Percentiles rank a stretch among this genome's conserved stretches.
These are phyloP conservation scores for Anhinga rufa DNA, from an alignment of 2,113 vertebrate genomes.

Conservation along the genomic window DNA sequence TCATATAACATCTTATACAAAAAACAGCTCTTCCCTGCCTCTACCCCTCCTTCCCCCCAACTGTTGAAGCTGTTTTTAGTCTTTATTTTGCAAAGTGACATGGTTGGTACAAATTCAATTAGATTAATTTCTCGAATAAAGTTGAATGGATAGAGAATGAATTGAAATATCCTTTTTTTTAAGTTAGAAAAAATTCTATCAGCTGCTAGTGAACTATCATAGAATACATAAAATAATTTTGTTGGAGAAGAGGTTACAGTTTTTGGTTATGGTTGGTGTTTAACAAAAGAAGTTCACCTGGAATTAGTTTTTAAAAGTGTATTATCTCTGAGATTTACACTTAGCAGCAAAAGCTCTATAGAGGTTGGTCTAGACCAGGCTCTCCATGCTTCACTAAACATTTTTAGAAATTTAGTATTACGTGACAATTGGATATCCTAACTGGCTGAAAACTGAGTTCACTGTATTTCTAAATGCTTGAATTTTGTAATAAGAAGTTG, in stretches of 20 bases:
- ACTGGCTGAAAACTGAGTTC: background rate
- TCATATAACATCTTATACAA: background rate
- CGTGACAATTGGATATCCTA: background rate
- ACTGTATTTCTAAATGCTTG: background rate
- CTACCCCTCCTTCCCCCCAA: fast-evolving
- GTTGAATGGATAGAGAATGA: background rate
- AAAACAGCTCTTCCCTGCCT: background rate
- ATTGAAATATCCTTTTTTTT: no score
- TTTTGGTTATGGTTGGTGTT: background rate
- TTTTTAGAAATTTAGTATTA: background rate
- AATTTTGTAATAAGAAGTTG: background rate
- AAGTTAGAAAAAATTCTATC: no score
- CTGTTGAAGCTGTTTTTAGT: background rate
- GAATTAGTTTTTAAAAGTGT: background rate
- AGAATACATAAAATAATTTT: background rate
- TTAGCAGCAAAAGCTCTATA: background rate
- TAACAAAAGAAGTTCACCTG: background rate
- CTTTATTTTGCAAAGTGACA: background rate
- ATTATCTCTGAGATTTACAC: background rate
- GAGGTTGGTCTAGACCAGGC: background rate
- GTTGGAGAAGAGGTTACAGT: background rate
- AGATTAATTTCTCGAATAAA: background rate
- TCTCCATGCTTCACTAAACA: background rate
- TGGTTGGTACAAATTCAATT: background rate
- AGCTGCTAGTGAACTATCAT: background rate